Evolutionary conservation across 64 coral and sea anemone genomes (phyloP), one percentile per base, ranked within the genome.

Genomic region (Exaiptasia diaphana): DNA sequence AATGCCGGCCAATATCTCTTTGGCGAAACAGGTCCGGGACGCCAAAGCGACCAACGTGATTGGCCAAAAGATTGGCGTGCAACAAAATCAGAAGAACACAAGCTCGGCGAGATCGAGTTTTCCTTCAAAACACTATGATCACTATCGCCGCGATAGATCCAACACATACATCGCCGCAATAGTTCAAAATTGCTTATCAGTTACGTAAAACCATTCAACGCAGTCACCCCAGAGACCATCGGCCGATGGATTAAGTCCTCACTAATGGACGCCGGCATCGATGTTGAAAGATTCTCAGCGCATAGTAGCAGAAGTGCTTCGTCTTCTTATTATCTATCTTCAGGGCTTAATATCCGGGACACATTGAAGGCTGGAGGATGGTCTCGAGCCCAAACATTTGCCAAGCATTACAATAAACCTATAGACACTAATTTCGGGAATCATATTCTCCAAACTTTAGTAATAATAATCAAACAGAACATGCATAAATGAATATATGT

Each of bases 231-330:
- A 15, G 40, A 58, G 18, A 82, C 79, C 14, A 30, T 82, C 38
- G 46, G 35, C 29, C 37, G 74, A 78, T 78, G 74, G 74, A 59
- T 78, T 30, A 78, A 54, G 57, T 50, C 74, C 39, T 67, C 41
- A 0, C 57, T 80, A 6, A 10, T 38, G 17, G 38, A 80, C 1
- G 43, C 39, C 46, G 57, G 58, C 14, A 45, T 65, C 13, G 58
- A 80, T 57, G 29, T 48, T 14, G 37, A 39, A 17, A 24, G 2
- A 65, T 80, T 41, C 60, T 80, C 77, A 10, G 77, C 77, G 5
- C 77, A 80, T 34, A 80, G 77, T 65, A 80, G 53, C 23, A 23
- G 77, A 48, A 80, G 55, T 20, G 77, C 77, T 41, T 33, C 77
- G 23, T 12, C 77, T 3, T 80, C 79, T 46, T 82, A 50, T 20